A percentile compares a stretch with the other conserved stretches of the same genome.
Conservation (phyloP, 2,888 invertebrate genomes). For the Eudasyphora cyanicolor region DNA sequence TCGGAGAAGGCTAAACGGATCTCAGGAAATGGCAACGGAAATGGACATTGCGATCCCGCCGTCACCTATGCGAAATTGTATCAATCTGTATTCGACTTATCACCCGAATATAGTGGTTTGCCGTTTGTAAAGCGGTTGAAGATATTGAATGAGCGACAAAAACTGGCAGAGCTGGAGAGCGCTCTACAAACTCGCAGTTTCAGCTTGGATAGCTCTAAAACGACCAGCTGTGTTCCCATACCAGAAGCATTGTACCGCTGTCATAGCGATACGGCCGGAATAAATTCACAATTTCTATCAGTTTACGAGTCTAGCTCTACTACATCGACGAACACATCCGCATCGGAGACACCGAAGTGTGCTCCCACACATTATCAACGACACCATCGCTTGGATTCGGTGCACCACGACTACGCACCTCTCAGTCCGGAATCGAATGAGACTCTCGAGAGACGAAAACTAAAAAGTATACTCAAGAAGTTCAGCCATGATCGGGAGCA, state of each 20-base stretch:
- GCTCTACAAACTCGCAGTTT: constrained; percentile 89
- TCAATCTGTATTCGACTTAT: constrained; percentile 91
- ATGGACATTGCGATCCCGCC: constrained; percentile 34
- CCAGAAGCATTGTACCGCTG: constrained; percentile 85
- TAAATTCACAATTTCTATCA: constrained; percentile 80
- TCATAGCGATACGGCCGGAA: constrained; percentile 90
- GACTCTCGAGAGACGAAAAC: constrained; percentile 88
- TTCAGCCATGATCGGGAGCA: constrained; percentile 84
- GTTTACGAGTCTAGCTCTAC: constrained; percentile 80
- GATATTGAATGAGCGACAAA: constrained; percentile 93
- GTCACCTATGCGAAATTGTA: constrained; percentile 83
- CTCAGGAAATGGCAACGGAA: neutral
- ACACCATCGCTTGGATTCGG: constrained; percentile 66
- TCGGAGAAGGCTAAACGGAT: constrained; percentile 45
- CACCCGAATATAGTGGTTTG: constrained; percentile 91
- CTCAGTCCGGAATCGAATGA: constrained; percentile 88
- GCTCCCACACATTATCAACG: constrained; percentile 55
- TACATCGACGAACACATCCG: constrained; percentile 75
- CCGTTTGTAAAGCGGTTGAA: constrained; percentile 94
- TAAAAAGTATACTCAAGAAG: constrained; percentile 92
- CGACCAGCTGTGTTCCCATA: constrained; percentile 81
- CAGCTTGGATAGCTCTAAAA: constrained; percentile 87
- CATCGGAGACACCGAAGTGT: constrained; percentile 69
- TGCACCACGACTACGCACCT: constrained; percentile 76
- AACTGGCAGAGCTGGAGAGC: constrained; percentile 89